Base-by-base conservation (phyloP, 2,113 vertebrate species). In the Nothoprocta pentlandii region DNA sequence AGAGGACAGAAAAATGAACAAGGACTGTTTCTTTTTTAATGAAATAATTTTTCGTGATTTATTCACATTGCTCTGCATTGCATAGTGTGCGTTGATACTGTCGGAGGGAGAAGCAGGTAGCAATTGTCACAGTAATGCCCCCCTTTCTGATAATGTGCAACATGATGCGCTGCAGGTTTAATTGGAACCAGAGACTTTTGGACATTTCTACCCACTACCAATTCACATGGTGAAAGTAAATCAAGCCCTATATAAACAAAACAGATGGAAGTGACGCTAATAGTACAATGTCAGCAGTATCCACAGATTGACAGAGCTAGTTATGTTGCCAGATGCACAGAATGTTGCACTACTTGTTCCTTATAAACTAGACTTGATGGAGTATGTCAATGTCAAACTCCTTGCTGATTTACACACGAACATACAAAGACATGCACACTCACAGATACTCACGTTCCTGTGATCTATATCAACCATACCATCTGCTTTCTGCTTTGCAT, bases 311-410 rank as follows among this genome's bases (percentile, higher is more conserved):
- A 98, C 98, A 98, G 98, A 97, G 97, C 95, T 97, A 96, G 97
- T 97, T 97, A 97, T 96, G 96, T 97, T 98, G 98, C 98, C 98
- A 98, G 98, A 98, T 98, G 98, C 98, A 98, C 98, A 98, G 98
- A 98, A 98, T 98, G 98, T 98, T 98, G 97, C 97, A 98, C 98
- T 98, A 97, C 97, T 98, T 98, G 97, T 98, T 98, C 98, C 97
- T 98, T 98, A 97, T 98, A 98, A 97, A 98, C 98, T 98, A 98
- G 97, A 98, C 97, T 98, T 98, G 98, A 98, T 98, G 97, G 97
- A 98, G 98, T 98, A 98, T 97, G 98, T 98, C 98, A 98, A 97
- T 98, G 98, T 98, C 98, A 98, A 98, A 98, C 96, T 98, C 97
- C 97, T 98, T 97, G 97, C 98, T 98, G 98, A 97, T 98, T 98